phyloP scores from a whole-genome alignment of 2,888 invertebrate genomes.

The Tethea ocularis region DNA sequence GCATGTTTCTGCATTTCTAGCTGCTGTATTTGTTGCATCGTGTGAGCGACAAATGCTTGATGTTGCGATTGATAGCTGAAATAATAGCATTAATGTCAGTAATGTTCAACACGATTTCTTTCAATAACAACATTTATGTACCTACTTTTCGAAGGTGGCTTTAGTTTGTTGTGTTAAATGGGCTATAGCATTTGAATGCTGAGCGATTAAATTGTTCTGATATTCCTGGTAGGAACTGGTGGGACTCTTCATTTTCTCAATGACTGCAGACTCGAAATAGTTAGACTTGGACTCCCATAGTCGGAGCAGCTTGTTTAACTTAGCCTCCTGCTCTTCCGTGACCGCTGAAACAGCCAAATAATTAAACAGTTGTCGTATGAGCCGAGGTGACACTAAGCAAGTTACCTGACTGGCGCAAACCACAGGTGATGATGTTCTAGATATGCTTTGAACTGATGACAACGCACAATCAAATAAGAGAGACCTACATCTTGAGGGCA shows the following conservation, averaged over 20 bases:
- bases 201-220: conserved; percentile 92
- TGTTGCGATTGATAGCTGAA: conserved; percentile 95
- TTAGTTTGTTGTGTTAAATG: conserved; percentile 92
- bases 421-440: conserved; percentile 71
- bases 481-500: conserved; percentile 80
- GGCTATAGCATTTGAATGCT: conserved; percentile 90
- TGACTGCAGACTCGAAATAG: conserved; percentile 92
- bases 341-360: conserved; percentile 86
- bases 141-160: conserved; percentile 90
- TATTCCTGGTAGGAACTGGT: conserved; percentile 94
- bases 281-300: conserved; percentile 98
- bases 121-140: conserved; percentile 25
- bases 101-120: conserved; percentile 10
- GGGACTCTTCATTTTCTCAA: conserved; percentile 94
- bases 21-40: conserved; percentile 93
- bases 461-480: conserved; percentile 74
- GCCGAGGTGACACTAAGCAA: conserved; percentile 66
- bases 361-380: conserved; percentile 71
- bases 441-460: conserved; percentile 71
- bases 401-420: conserved; percentile 77
- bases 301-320: conserved; percentile 95
- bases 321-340: conserved; percentile 93
- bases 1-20: conserved; percentile 91
- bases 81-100: conserved; percentile 24
- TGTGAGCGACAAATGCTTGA: conserved; percentile 96